Evolutionary conservation across 1,140 invertebrate species (phyloP).

Genomic region (Lepidurus apus): DNA sequence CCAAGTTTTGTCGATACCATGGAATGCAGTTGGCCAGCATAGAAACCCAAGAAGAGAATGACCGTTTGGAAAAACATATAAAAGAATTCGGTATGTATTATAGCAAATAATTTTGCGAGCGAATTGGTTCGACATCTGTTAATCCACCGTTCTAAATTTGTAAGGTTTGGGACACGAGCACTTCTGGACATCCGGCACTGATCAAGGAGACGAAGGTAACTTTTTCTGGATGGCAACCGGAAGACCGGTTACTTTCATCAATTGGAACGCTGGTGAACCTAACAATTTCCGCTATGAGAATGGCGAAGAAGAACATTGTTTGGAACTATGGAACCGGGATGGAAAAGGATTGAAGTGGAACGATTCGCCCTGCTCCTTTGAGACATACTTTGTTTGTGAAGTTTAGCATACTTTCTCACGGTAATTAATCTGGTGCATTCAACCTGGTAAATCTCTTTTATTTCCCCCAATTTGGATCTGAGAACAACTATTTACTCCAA

Average conservation of each 20-base stretch:
- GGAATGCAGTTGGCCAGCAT: constrained; percentile 86
- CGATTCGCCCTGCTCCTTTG: constrained; percentile 84
- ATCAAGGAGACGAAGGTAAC: constrained; percentile 78
- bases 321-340: constrained; percentile 85
- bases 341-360: constrained; percentile 89
- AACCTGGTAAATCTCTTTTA: neutral
- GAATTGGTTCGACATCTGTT: neutral
- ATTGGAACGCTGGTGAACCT: constrained; percentile 86
- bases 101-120: neutral
- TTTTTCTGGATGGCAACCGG: constrained; percentile 92
- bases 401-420: constrained; percentile 45
- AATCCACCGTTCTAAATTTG: constrained; percentile 39
- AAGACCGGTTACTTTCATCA: constrained; percentile 77
- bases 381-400: constrained; percentile 87
- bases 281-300: constrained; percentile 90
- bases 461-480: neutral
- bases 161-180: constrained; percentile 77
- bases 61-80: constrained; percentile 75
- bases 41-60: constrained; percentile 79
- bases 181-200: constrained; percentile 87
- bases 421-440: constrained; percentile 12
- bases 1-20: constrained; percentile 85
- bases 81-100: constrained; percentile 62
- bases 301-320: constrained; percentile 82
- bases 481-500: constrained; percentile 1